phyloP scores from a whole-genome alignment of 2,888 invertebrate species.

The Amphiduros pacificus region DNA sequence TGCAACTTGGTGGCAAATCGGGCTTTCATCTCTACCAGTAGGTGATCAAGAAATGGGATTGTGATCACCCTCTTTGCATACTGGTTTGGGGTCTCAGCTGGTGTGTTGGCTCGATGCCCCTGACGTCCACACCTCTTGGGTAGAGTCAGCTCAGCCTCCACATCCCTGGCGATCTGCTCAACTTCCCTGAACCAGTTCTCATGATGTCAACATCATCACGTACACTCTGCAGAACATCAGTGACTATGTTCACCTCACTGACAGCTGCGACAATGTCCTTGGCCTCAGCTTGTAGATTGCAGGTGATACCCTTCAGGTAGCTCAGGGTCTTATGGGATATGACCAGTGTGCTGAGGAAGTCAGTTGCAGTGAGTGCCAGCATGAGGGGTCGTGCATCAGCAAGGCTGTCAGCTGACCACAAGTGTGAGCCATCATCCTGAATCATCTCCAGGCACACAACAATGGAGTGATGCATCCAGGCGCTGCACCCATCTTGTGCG shows the following conservation, averaged over 20 bases:
- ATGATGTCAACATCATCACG: slow-evolving; percentile 2
- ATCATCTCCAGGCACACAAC: not conserved
- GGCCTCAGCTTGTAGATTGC: not conserved
- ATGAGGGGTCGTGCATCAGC: not conserved
- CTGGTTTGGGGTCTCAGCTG: not conserved
- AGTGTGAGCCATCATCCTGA: not conserved
- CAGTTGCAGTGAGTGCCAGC: not conserved
- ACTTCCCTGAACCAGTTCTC: not conserved
- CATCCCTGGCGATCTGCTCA: not conserved
- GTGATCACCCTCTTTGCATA: not conserved
- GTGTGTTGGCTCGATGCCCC: not conserved
- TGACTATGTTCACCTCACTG: not conserved
- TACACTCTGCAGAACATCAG: not conserved
- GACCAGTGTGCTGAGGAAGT: not conserved
- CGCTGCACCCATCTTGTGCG: slow-evolving; percentile 2
- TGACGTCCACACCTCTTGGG: not conserved
- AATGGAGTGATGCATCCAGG: not conserved
- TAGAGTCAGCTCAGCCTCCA: not conserved
- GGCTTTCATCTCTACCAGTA: not conserved
- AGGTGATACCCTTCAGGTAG: not conserved
- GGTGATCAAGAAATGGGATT: not conserved
- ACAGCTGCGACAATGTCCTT: not conserved
- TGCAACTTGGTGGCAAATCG: not conserved
- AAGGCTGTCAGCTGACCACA: not conserved
- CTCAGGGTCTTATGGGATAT: not conserved